Conservation (phyloP, 2,888 invertebrate genomes). For the Tetanocera ferruginea region DNA sequence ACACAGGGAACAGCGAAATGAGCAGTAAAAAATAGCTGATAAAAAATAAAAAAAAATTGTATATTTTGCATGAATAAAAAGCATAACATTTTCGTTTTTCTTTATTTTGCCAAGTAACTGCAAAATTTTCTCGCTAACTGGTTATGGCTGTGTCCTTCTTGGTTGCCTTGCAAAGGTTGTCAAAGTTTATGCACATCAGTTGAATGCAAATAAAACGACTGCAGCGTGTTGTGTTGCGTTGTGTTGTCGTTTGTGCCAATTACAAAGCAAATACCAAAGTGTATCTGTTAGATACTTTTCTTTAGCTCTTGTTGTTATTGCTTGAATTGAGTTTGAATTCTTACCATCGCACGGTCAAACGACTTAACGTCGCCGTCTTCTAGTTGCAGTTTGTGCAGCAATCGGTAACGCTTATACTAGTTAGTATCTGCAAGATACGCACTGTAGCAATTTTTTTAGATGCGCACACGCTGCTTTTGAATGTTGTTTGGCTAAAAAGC, state of each 20-base stretch:
- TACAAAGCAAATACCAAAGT: background rate
- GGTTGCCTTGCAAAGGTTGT: constrained; percentile 1
- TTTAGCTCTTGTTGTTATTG: background rate
- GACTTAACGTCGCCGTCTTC: no score
- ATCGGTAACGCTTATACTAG: background rate
- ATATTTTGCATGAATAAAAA: no score
- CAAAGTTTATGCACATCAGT: background rate
- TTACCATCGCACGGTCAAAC: background rate
- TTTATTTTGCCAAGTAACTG: background rate
- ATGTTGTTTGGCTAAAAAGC: background rate
- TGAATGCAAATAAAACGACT: background rate
- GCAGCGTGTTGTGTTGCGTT: constrained; percentile 13
- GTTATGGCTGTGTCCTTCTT: constrained; percentile 3
- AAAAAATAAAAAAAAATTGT: no score
- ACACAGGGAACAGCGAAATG: no score
- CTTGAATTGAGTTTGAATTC: background rate
- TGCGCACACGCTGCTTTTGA: background rate
- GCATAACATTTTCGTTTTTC: constrained; percentile 24
- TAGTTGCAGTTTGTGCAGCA: no score
- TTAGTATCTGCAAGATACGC: background rate
- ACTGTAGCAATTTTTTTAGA: background rate
- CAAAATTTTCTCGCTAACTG: background rate
- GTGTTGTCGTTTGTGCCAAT: constrained; percentile 24
- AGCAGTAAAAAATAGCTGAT: no score
- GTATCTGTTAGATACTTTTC: background rate